Percentiles rank a stretch among this genome's conserved stretches.
Evolutionary conservation across 2,113 vertebrate species (phyloP).

Genomic region (Antigone vipio): DNA sequence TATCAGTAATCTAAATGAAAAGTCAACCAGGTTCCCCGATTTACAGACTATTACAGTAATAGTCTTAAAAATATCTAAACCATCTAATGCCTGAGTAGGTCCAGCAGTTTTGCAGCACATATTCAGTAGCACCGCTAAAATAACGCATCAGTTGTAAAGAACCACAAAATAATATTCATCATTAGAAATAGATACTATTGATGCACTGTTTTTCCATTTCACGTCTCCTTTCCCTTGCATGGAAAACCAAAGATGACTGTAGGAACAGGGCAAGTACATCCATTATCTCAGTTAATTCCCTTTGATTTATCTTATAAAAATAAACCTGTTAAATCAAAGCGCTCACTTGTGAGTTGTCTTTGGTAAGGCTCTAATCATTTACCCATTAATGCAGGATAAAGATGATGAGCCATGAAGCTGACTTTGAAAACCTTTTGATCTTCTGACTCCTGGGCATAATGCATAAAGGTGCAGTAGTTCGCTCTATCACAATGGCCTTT

Average conservation of each 20-base stretch:
- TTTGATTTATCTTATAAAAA: background rate
- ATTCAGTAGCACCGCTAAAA: background rate
- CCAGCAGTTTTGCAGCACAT: background rate
- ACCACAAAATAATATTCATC: background rate
- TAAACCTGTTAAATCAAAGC: background rate
- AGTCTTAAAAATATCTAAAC: background rate
- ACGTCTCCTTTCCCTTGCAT: background rate
- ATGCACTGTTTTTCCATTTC: background rate
- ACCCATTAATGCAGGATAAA: background rate
- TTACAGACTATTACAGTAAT: background rate
- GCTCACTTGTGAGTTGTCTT: background rate
- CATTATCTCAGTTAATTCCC: background rate
- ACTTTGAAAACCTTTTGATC: background rate
- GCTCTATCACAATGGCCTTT: background rate
- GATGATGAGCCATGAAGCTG: background rate
- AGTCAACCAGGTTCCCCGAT: background rate
- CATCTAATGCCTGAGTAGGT: background rate
- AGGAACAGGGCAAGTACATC: background rate
- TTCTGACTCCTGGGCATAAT: background rate
- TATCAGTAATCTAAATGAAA: background rate
- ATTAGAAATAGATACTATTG: background rate
- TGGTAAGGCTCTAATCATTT: background rate
- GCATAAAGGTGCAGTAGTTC: background rate
- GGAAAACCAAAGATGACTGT: background rate
- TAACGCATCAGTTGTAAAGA: fast-evolving